Evolutionary conservation across 2,113 vertebrate genomes (phyloP).

Genomic region (Hemiscyllium ocellatum): DNA sequence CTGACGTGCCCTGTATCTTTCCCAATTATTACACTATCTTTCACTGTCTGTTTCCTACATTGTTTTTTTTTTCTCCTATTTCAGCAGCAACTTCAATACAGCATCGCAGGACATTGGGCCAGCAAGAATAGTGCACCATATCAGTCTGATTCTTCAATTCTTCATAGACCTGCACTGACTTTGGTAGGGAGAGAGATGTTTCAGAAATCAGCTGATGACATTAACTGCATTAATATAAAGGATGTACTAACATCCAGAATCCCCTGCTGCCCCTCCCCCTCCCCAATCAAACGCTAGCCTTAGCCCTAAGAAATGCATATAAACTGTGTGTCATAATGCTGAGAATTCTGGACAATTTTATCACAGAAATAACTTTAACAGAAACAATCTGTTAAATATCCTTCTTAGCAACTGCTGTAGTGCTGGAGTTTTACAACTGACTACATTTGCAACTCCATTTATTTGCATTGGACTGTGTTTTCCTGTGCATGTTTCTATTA

Average conservation of each 20-base stretch:
- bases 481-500: neutral
- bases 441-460: neutral
- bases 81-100: constrained; percentile 21
- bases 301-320: neutral
- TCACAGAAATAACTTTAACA: neutral
- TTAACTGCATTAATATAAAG: neutral
- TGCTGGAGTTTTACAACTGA: neutral
- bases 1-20: neutral
- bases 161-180: constrained; percentile 35
- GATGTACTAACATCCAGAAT: neutral
- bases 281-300: neutral
- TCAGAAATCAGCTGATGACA: constrained; percentile 23
- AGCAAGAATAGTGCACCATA: constrained; percentile 32
- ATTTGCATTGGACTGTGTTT: neutral
- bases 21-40: constrained; percentile 35
- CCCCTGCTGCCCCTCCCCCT: neutral
- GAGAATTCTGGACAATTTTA: constrained; percentile 6
- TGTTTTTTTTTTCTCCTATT: constrained; percentile 36
- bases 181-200: constrained; percentile 35
- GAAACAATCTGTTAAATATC: neutral
- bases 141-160: constrained; percentile 24
- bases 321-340: constrained; percentile 16
- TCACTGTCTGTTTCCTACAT: constrained; percentile 34
- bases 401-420: neutral
- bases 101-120: constrained; percentile 30